Evolutionary conservation across 2,113 vertebrate genomes (phyloP), one percentile per base, ranked within the genome.

Genomic region (Plotosus lineatus): DNA sequence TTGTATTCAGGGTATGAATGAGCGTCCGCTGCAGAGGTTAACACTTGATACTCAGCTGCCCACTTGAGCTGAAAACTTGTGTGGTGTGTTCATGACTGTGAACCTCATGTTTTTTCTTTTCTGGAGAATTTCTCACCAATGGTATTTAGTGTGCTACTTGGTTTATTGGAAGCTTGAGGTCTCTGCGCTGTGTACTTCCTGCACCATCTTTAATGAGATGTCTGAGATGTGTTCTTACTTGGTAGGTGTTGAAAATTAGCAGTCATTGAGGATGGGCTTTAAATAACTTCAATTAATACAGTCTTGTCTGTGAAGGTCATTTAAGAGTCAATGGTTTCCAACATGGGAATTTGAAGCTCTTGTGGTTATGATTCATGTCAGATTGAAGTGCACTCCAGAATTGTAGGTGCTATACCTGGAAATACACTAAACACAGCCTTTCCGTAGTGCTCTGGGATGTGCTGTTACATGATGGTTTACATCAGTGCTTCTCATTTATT

Each of bases 201-300:
- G 40, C 23, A 65, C 33, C 17, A 17, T 40, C 33, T 65, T 12
- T 23, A 66, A 66, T 36, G 19, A 38, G 33, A 36, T n/a, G n/a
- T 10, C 61, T 9, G 19, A 0, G 36, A 40, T 38, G 36, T 6
- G 40, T 68, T 68, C 23, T 31, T 66, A 17, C 36, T 46, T 6
- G 31, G 40, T 69, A 15, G 66, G 40, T 46, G 38, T 44, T 17
- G 66, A 69, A 69, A 69, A 69, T n/a, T 46, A 48, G 36, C 60
- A 44, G 65, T 26, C 23, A 71, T 46, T 48, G 12, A 3, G n/a
- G 42, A 46, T 40, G 63, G 36, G 6, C 63, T n/a, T 42, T 3
- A n/a, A 38, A 42, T 66, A 40, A 40, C 36, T n/a, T 66, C 21
- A 23, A 21, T 40, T n/a, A n/a, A n/a, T n/a, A n/a, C 36, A 12